These are phyloP conservation scores for Cyprinodon brontotheroides DNA, from an alignment of 2,113 vertebrate genomes.

Conservation along the genomic window DNA sequence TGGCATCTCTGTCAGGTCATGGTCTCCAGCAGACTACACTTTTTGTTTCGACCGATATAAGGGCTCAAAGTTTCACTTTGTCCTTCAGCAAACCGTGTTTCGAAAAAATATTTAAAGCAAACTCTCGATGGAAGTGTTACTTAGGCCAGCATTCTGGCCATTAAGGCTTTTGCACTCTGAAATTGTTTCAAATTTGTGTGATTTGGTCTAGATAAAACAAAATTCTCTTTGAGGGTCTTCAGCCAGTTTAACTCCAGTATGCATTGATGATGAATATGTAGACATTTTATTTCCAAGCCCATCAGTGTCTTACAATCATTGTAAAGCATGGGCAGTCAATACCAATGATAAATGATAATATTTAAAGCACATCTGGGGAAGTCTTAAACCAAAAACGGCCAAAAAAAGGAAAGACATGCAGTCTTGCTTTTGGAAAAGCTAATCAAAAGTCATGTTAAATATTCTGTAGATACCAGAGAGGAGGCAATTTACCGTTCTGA, in stretches of 20 bases:
- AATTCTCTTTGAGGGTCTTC: slow-evolving; percentile 4
- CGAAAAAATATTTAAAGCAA: neutral
- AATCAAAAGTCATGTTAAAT: slow-evolving; percentile 25
- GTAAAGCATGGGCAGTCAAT: slow-evolving; percentile 5
- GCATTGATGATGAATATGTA: slow-evolving; percentile 6
- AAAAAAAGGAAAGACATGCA: neutral
- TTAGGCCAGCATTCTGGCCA: slow-evolving; percentile 13
- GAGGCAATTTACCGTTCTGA: slow-evolving; percentile 57
- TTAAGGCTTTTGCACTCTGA: slow-evolving; percentile 24
- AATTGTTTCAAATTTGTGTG: slow-evolving; percentile 33
- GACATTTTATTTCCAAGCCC: slow-evolving; percentile 9
- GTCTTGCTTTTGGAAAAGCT: slow-evolving; percentile 8
- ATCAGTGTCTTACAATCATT: slow-evolving; percentile 7
- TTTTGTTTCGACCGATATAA: neutral
- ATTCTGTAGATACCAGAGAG: slow-evolving; percentile 57
- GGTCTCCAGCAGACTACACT: neutral
- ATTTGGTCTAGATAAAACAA: slow-evolving; percentile 12
- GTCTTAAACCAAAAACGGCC: neutral
- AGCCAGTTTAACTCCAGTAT: slow-evolving; percentile 22
- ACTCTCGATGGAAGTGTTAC: slow-evolving; percentile 13
- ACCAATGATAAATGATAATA: slow-evolving; percentile 2
- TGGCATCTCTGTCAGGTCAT: too few relatives aligned
- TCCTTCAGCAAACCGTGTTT: neutral
- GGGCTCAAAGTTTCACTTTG: neutral
- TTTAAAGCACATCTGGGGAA: slow-evolving; percentile 5